Evolutionary conservation across 2,113 vertebrate species (phyloP).

Genomic region (Zosterops pallidus): DNA sequence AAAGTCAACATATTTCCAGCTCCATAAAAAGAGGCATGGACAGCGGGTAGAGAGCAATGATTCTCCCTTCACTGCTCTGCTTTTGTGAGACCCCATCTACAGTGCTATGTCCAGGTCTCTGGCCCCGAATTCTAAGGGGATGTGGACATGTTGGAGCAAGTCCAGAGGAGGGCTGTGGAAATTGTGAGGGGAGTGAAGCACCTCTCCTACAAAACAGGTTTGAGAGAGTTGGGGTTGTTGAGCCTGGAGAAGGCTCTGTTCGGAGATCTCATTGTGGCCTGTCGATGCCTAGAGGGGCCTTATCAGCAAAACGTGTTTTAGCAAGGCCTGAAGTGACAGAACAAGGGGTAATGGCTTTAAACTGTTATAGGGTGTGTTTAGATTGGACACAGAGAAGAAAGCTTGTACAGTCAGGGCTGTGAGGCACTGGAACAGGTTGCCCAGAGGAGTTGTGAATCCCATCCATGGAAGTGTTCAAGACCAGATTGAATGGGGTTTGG

Average conservation of each 20-base stretch:
- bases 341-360: not conserved
- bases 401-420: rapidly evolving
- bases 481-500: not conserved
- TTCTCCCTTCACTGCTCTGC: not conserved
- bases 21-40: not conserved
- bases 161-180: not conserved
- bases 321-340: not conserved
- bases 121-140: not conserved
- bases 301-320: not conserved
- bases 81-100: not conserved
- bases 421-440: not conserved
- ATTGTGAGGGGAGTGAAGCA: not conserved
- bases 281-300: rapidly evolving
- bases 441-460: not conserved
- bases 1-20: not conserved
- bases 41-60: not conserved
- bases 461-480: not conserved
- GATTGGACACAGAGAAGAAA: not conserved
- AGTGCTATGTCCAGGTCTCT: not conserved
- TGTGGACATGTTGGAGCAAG: rapidly evolving
- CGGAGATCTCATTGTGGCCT: not conserved
- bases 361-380: not conserved
- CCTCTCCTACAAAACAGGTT: rapidly evolving
- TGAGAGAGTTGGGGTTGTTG: not conserved
- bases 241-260: not conserved